Evolutionary conservation across 1,140 invertebrate genomes (phyloP).

Genomic region (Aphelinus certus): DNA sequence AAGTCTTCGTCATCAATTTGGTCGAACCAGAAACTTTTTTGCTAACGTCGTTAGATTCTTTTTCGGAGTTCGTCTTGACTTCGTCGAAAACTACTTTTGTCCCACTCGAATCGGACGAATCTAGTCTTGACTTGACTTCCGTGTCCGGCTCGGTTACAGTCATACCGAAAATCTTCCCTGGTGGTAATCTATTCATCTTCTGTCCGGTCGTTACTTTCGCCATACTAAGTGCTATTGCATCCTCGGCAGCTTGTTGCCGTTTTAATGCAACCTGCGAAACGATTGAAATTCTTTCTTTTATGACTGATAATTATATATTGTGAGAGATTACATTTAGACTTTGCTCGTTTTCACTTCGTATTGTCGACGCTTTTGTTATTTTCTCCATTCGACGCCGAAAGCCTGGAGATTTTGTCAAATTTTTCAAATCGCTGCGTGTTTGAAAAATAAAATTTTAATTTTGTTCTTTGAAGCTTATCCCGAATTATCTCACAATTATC

Average conservation of each 20-base stretch:
- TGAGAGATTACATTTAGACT: too few relatives aligned
- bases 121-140: constrained; percentile 1
- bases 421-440: too few relatives aligned
- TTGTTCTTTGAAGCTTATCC: too few relatives aligned
- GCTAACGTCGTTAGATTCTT: background rate
- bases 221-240: constrained; percentile 92
- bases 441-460: too few relatives aligned
- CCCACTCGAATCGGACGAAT: background rate
- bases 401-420: too few relatives aligned
- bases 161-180: constrained; percentile 91
- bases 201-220: constrained; percentile 89
- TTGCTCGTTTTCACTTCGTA: too few relatives aligned
- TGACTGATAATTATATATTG: too few relatives aligned
- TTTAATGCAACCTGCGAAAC: constrained; percentile 89
- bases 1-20: background rate
- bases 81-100: constrained; percentile 2
- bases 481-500: too few relatives aligned
- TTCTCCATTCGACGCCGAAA: too few relatives aligned
- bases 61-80: background rate
- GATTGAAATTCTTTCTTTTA: too few relatives aligned
- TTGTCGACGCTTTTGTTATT: too few relatives aligned
- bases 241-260: constrained; percentile 95
- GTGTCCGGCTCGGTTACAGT: constrained; percentile 73
- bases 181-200: constrained; percentile 82
- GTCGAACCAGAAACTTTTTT: background rate